These are phyloP conservation scores for Trichopoda pennipes DNA, from an alignment of 2,888 invertebrate species.

Conservation along the genomic window DNA sequence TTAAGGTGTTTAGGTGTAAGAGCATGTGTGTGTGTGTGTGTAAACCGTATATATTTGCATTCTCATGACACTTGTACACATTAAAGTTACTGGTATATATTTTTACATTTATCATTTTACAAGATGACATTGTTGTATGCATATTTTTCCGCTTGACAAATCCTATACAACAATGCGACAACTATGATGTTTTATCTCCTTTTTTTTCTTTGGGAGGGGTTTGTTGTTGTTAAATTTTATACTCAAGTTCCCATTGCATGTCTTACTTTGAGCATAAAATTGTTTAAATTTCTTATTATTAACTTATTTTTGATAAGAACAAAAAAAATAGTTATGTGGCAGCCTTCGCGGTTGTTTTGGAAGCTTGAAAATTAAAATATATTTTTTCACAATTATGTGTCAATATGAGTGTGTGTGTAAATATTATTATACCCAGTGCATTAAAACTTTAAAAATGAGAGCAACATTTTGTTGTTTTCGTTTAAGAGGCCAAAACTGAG, in stretches of 20 bases:
- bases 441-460: slow-evolving; percentile 19
- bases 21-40: neutral
- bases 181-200: slow-evolving; percentile 9
- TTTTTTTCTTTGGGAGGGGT: too few relatives aligned
- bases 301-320: slow-evolving; percentile 1
- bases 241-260: slow-evolving; percentile 31
- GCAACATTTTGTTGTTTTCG: slow-evolving; percentile 19
- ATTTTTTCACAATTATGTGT: slow-evolving; percentile 30
- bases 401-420: slow-evolving; percentile 14
- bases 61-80: slow-evolving; percentile 45
- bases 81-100: slow-evolving; percentile 35
- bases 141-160: slow-evolving; percentile 62
- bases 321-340: neutral
- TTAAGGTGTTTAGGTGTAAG: neutral
- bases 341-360: slow-evolving; percentile 20
- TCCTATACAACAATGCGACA: slow-evolving; percentile 47
- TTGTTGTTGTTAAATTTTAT: neutral
- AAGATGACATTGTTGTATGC: slow-evolving; percentile 48
- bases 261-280: slow-evolving; percentile 47
- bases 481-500: too few relatives aligned
- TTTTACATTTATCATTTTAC: slow-evolving; percentile 48
- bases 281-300: slow-evolving; percentile 13
- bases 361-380: slow-evolving; percentile 27
- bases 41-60: slow-evolving; percentile 32
- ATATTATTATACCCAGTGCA: slow-evolving; percentile 29